Evolutionary conservation across 2,797 vertebrate species (phyloP).

Genomic region (Eremophila alpestris): DNA sequence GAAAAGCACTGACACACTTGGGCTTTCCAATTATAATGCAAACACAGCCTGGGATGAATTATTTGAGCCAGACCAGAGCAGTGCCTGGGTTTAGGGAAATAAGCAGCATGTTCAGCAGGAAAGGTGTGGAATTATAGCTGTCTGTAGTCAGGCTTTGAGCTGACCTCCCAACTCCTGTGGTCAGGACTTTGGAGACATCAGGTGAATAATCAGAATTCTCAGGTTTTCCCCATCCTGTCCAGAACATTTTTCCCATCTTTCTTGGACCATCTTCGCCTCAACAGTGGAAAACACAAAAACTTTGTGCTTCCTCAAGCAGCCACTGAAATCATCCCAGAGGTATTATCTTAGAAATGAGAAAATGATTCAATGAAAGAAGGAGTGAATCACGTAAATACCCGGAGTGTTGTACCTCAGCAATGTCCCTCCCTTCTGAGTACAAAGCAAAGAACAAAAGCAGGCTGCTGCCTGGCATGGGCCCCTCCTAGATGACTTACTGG

Average conservation of each 20-base stretch:
- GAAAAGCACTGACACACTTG: not conserved
- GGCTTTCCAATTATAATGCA: not conserved
- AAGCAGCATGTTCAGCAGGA: not conserved
- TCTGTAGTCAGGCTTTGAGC: not conserved
- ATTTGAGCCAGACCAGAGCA: not conserved
- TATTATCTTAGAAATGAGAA: conserved; percentile 58
- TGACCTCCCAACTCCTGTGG: not conserved
- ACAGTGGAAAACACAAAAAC: not conserved
- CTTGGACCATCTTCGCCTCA: not conserved
- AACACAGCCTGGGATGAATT: not conserved
- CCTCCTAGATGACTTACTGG: conserved; percentile 70
- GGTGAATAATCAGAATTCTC: not conserved
- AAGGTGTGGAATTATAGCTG: not conserved
- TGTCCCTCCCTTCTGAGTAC: conserved; percentile 69
- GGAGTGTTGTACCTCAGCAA: conserved; percentile 59
- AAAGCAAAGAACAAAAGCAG: conserved; percentile 72
- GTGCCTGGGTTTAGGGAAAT: not conserved
- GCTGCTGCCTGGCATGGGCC: conserved; percentile 66
- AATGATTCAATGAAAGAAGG: conserved; percentile 67
- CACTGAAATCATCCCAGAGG: conserved; percentile 18
- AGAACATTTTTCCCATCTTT: not conserved
- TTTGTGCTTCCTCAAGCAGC: not conserved
- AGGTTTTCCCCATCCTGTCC: not conserved
- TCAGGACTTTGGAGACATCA: not conserved
- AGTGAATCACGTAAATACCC: conserved; percentile 61